A percentile compares a stretch with the other conserved stretches of the same genome.
phyloP scores from a whole-genome alignment of 2,888 invertebrate genomes.

The Clepsis dumicolana region DNA sequence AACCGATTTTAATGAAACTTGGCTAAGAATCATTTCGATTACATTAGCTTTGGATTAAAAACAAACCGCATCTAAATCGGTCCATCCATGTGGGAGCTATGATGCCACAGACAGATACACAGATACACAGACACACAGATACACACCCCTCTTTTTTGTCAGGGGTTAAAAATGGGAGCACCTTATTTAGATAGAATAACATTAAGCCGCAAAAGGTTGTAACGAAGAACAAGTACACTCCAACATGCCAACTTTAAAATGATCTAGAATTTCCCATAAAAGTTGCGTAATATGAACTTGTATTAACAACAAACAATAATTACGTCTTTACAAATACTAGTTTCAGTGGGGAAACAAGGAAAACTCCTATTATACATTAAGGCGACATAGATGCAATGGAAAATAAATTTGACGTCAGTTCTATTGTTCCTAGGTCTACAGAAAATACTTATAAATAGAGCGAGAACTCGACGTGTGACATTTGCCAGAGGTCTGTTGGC shows the following conservation, averaged over 20 bases:
- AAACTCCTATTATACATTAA: conserved; percentile 12
- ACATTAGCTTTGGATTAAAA: no score
- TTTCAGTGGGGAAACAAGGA: conserved; percentile 19
- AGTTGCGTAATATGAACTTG: neutral
- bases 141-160: no score
- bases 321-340: neutral
- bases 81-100: no score
- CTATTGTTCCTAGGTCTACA: conserved; percentile 34
- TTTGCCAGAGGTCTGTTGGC: conserved; percentile 11
- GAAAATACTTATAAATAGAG: conserved; percentile 27
- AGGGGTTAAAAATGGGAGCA: no score
- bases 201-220: no score
- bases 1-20: no score
- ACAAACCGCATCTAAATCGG: no score
- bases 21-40: no score
- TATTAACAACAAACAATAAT: conserved; percentile 1
- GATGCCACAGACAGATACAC: no score
- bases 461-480: conserved; percentile 19
- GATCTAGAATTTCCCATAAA: neutral
- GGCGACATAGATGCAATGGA: neutral
- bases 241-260: neutral
- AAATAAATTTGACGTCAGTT: conserved; percentile 34
- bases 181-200: no score
- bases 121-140: no score
- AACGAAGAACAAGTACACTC: no score